Conservation (phyloP, 2,113 vertebrate genomes). For the Gallinago undulata region DNA sequence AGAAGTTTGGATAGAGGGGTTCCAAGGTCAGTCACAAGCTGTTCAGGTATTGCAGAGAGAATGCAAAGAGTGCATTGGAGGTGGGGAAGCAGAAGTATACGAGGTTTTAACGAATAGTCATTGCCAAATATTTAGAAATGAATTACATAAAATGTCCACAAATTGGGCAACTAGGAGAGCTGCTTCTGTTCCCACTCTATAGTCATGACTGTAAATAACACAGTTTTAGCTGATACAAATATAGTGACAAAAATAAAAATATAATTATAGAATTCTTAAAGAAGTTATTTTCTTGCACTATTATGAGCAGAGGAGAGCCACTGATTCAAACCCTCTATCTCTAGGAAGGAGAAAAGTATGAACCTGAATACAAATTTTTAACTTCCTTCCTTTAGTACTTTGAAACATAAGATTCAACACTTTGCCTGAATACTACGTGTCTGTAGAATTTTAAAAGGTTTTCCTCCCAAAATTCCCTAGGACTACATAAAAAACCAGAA, state of each 20-base stretch:
- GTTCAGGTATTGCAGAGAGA: slow-evolving; percentile 49
- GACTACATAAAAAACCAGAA: background rate
- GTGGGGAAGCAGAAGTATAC: background rate
- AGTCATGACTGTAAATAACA: background rate
- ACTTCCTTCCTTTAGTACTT: background rate
- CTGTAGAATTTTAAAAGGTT: background rate
- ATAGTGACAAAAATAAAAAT: background rate
- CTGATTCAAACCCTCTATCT: background rate
- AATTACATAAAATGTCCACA: background rate
- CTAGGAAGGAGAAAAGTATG: background rate
- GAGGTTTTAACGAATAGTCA: background rate
- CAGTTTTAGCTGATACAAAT: background rate
- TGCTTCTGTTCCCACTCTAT: background rate
- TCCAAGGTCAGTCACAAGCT: slow-evolving; percentile 58
- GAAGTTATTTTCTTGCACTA: background rate
- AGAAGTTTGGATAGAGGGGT: slow-evolving; percentile 28
- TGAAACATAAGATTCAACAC: background rate
- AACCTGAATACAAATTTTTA: background rate
- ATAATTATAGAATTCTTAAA: background rate
- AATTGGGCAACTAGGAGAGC: background rate
- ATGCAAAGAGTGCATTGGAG: background rate
- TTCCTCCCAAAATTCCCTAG: background rate
- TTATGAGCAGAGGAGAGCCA: background rate
- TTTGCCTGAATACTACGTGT: background rate
- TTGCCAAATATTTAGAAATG: background rate